Base-by-base conservation (phyloP, 2,888 invertebrate genomes). In the Troides aeacus region DNA sequence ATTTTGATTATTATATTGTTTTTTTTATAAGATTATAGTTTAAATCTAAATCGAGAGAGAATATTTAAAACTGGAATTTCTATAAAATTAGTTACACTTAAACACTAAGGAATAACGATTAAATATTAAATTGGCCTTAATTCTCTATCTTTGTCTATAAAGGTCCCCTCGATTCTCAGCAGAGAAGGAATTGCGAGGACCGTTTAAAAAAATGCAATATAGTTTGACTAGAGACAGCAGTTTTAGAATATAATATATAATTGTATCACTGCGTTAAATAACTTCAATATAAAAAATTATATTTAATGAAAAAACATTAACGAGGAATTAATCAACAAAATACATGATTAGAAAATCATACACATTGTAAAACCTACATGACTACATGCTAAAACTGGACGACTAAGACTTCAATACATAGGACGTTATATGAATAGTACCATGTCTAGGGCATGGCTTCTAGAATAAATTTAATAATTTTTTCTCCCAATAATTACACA, bases 321-420 rank as follows among this genome's bases (percentile, higher is more conserved):
- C 36, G 39, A 18, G 1, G 8, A 30, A n/a, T 8, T 30, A 12
- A 17, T 63, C 17, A 59, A 66, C 12, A 30, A 50, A 60, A 42
- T 39, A 30, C 6, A 66, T n/a, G 53, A 18, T 17, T 30, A 30
- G 7, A 50, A 50, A 53, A 36, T 60, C 5, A 59, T 18, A 59
- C 23, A 50, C 42, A 23, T 58, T 10, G 23, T 62, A 23, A 56
- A 36, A 36, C 56, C 61, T 56, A 39, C 10, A 30, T 50, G n/a
- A 57, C 10, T 62, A 66, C 18, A 62, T 56, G 50, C 63, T 70
- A 70, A 66, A 21, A 70, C 46, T 70, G 70, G 70, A 70, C 70
- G 70, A 70, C 57, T 67, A 36, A 64, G 64, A 56, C 24, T 66
- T 70, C 59, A 30, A 23, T 15, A 61, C 64, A 62, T 42, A 23